phyloP scores from a whole-genome alignment of 2,888 invertebrate species.

The Epistrophe grossulariae region DNA sequence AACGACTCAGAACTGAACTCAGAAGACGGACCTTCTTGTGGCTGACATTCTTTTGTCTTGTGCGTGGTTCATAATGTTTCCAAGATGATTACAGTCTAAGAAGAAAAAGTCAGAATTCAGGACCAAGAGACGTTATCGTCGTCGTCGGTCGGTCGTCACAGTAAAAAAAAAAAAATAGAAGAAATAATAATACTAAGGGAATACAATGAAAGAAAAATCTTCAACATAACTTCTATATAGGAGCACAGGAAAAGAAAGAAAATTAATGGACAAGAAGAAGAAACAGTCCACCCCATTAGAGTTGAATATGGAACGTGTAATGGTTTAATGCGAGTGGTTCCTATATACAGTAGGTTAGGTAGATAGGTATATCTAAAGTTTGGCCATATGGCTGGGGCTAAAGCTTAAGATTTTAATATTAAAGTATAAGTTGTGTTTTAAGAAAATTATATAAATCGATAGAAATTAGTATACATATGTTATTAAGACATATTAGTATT shows the following conservation, averaged over 20 bases:
- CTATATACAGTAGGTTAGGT: neutral
- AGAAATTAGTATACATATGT: neutral
- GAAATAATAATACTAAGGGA: conserved; percentile 12
- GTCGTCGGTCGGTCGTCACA: neutral
- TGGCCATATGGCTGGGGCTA: conserved; percentile 16
- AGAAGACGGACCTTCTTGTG: conserved; percentile 65
- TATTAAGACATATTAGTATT: neutral
- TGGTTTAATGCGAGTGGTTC: conserved; percentile 51
- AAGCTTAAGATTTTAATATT: conserved; percentile 35
- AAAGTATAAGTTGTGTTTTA: neutral
- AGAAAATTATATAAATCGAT: conserved; percentile 12
- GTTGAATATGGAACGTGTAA: conserved; percentile 64
- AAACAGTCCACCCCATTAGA: conserved; percentile 60
- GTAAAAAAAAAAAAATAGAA: conserved; percentile 1
- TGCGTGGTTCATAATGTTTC: conserved; percentile 66
- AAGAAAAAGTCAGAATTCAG: conserved; percentile 14
- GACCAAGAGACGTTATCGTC: neutral
- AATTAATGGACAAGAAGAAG: conserved; percentile 68
- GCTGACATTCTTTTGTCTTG: conserved; percentile 71
- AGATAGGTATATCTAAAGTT: conserved; percentile 1
- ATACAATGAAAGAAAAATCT: conserved; percentile 32
- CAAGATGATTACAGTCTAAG: conserved; percentile 65
- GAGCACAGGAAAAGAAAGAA: conserved; percentile 39
- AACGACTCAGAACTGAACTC: conserved; percentile 50
- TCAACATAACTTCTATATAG: neutral